Evolutionary conservation across 2,888 invertebrate species (phyloP).

Genomic region (Pristionchus entomophagus): DNA sequence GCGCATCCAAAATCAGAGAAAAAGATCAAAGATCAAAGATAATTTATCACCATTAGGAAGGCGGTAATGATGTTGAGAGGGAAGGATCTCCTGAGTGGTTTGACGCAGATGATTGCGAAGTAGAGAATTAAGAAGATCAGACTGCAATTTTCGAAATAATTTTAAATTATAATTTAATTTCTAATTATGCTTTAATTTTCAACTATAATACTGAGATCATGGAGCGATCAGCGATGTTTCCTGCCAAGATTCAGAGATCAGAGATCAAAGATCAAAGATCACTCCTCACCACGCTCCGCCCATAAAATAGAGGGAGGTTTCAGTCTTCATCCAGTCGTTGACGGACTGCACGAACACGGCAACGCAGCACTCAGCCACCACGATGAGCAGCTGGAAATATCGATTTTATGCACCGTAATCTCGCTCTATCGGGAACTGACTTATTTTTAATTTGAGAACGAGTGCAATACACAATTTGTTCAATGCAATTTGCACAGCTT

Average conservation of each 20-base stretch:
- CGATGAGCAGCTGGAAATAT: slow-evolving; percentile 35
- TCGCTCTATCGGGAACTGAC: too few relatives aligned
- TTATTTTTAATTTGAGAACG: too few relatives aligned
- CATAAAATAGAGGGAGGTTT: background rate
- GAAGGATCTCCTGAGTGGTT: background rate
- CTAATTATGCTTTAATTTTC: background rate
- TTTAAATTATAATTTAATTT: background rate
- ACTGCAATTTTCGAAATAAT: background rate
- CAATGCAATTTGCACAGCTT: too few relatives aligned
- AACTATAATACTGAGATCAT: too few relatives aligned
- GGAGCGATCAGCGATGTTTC: too few relatives aligned
- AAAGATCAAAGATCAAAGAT: background rate
- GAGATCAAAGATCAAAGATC: background rate
- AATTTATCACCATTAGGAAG: background rate
- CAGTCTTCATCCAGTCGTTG: background rate
- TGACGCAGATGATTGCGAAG: slow-evolving; percentile 7
- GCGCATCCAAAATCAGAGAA: too few relatives aligned
- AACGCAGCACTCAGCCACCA: slow-evolving; percentile 11
- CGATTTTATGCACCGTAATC: too few relatives aligned
- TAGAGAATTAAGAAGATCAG: slow-evolving; percentile 30
- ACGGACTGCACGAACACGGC: background rate
- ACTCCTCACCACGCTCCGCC: background rate
- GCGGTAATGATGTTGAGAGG: slow-evolving; percentile 8
- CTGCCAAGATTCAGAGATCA: background rate
- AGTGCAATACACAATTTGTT: too few relatives aligned